Evolutionary conservation across 2,888 invertebrate species (phyloP).

Genomic region (Chymomyza fuscimana): DNA sequence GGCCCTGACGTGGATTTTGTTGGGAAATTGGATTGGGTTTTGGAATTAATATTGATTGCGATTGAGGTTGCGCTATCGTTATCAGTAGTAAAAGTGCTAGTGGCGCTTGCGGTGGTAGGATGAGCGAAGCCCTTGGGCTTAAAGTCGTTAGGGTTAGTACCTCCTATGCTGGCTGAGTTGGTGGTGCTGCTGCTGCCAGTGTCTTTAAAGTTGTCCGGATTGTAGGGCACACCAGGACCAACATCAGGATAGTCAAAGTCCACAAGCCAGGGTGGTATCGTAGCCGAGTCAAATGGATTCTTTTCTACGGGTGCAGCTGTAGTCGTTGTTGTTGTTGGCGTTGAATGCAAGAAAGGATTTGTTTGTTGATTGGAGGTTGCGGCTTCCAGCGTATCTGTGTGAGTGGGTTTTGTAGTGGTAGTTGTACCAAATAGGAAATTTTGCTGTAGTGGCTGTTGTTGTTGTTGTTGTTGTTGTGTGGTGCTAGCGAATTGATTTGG

Average conservation of each 20-base stretch:
- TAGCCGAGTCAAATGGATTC: constrained; percentile 71
- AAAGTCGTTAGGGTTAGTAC: constrained; percentile 54
- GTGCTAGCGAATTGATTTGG: neutral
- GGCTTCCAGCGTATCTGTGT: constrained; percentile 44
- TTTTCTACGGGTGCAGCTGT: constrained; percentile 40
- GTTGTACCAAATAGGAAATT: constrained; percentile 24
- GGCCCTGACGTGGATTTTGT: constrained; percentile 46
- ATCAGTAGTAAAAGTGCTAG: constrained; percentile 28
- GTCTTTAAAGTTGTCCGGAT: constrained; percentile 51
- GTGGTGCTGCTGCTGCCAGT: constrained; percentile 9
- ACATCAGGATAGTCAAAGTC: constrained; percentile 77
- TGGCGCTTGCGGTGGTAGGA: constrained; percentile 35
- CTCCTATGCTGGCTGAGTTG: constrained; percentile 24
- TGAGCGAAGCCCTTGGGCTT: constrained; percentile 51
- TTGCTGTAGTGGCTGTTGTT: constrained; percentile 28
- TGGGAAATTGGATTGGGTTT: constrained; percentile 23
- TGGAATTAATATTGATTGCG: constrained; percentile 11
- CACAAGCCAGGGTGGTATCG: constrained; percentile 74
- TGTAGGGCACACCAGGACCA: constrained; percentile 77
- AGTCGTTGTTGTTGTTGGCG: constrained; percentile 44
- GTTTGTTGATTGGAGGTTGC: neutral
- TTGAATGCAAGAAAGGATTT: neutral
- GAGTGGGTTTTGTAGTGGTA: constrained; percentile 19
- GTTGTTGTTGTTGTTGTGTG: constrained; percentile 28
- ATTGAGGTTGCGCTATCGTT: constrained; percentile 3